Evolutionary conservation across 2,888 invertebrate species (phyloP), one percentile per base, ranked within the genome.

Genomic region (Tromatobia lineatoria): DNA sequence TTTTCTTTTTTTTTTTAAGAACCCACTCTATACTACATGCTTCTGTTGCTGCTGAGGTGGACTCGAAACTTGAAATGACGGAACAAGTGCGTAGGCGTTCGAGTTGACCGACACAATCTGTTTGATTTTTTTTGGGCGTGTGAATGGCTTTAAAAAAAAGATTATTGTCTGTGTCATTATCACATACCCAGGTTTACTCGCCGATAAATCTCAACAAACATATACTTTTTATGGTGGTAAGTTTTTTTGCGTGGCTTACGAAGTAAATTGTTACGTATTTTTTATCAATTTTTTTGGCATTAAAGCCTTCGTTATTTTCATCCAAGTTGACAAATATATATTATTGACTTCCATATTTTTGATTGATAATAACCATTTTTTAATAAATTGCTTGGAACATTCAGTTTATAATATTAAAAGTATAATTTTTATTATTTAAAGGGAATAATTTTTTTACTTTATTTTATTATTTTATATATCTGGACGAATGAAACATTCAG

Each of bases 101-200:
- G 77, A 84, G 81, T 81, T 81, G 84, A 81, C 77, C 84, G 74
- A 75, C 57, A 52, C 69, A 67, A 67, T 47, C 47, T 7, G 47
- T 64, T 34, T 20, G 38, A 38, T 69, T 52, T 69, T 78, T 20
- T 45, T 29, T 42, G 13, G 25, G 20, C 57, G 38, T 42, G 61
- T 78, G 81, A 81, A 81, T 84, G 70, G 64, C 38, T 38, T 77
- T 59, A 74, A 73, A 80, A 83, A 83, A 83, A 83, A 64, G 77
- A 70, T 70, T 78, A 84, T 84, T 84, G 84, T 84, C 84, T 81
- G 75, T 84, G 79, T 81, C 75, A 84, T 84, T 84, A 81, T 84
- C 84, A 79, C 81, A 50, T 77, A 59, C 75, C 78, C 74, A 59
- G 78, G 70, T 79, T 84, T 81, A 70, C 75, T 79, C 78, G 61